Evolutionary conservation across 2,113 vertebrate genomes (phyloP), one percentile per base, ranked within the genome.

Genomic region (Anguilla rostrata): DNA sequence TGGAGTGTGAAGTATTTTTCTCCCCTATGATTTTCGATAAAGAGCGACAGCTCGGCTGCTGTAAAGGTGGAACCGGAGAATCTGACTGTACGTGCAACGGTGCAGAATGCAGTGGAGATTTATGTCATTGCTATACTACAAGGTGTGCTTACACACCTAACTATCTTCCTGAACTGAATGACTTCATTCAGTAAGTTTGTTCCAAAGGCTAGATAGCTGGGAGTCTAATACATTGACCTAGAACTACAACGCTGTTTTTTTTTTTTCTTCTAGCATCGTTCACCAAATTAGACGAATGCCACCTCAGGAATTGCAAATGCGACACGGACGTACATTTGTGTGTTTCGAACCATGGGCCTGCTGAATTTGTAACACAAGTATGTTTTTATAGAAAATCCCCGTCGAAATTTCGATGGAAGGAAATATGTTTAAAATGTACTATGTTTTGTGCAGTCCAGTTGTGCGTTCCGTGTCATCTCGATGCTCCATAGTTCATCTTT

Each of bases 241-340:
- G 63, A 75, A 75, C 5, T 34, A 34, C n/a, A 12, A n/a, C 34
- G 26, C 71, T 75, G 9, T 75, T 12, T 12, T 75, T 46, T 75
- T 46, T 5, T 46, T 12, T 75, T 75, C 11, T 75, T 75, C 71
- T 34, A 75, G 71, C 71, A 75, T 75, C 71, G 34, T 75, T n/a
- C 8, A 75, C n/a, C 26, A 75, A 75, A 75, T 12, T 75, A 75
- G 71, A 75, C 6, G 26, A 11, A 75, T 29, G 34, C n/a, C 71
- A 75, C 71, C 71, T 8, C 71, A 75, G 71, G n/a, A 75, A 75
- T 75, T 81, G 11, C 79, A 43, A 81, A 81, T 81, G 41, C 79
- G 79, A 81, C 79, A 81, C 29, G 43, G 79, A 81, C 79, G 11
- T 40, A 39, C 8, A 43, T 43, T 26, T 41, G 79, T 41, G 60